Conservation (phyloP, 2,888 invertebrate genomes). For the Stenoptilia bipunctidactyla region DNA sequence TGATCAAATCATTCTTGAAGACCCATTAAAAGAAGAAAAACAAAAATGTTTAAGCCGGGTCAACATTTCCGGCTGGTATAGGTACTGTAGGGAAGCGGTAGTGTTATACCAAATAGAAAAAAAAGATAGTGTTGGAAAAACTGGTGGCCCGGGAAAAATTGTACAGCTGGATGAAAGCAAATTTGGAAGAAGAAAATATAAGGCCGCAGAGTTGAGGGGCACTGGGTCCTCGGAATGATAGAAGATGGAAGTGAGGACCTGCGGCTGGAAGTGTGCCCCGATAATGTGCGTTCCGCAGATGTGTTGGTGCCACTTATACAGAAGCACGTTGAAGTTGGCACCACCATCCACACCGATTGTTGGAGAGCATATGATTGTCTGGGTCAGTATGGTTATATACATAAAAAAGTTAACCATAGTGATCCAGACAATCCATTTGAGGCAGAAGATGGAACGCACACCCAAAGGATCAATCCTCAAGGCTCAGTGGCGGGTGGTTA, state of each 20-base stretch:
- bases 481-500: conserved; percentile 1
- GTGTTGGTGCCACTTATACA: conserved; percentile 3
- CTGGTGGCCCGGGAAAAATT: conserved; percentile 15
- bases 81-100: conserved; percentile 15
- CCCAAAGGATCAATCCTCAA: conserved; percentile 9
- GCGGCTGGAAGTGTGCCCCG: not conserved
- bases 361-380: conserved; percentile 8
- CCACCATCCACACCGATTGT: conserved; percentile 6
- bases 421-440: conserved; percentile 8
- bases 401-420: conserved; percentile 12
- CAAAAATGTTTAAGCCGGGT: not conserved
- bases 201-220: conserved; percentile 3
- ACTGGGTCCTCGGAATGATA: conserved; percentile 7
- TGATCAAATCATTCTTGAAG: conserved; percentile 4
- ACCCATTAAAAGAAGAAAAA: conserved; percentile 1
- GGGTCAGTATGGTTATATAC: conserved; percentile 7
- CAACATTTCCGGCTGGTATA: conserved; percentile 12
- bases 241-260: conserved; percentile 5
- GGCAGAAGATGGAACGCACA: no score
- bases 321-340: conserved; percentile 3
- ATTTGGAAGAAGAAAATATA: conserved; percentile 14
- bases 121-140: conserved; percentile 7
- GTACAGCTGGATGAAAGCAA: conserved; percentile 18
- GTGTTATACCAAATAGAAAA: conserved; percentile 14
- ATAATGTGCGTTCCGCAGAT: not conserved